Evolutionary conservation across 2,797 vertebrate species (phyloP), one percentile per base, ranked within the genome.

Genomic region (Lagodon rhomboides): DNA sequence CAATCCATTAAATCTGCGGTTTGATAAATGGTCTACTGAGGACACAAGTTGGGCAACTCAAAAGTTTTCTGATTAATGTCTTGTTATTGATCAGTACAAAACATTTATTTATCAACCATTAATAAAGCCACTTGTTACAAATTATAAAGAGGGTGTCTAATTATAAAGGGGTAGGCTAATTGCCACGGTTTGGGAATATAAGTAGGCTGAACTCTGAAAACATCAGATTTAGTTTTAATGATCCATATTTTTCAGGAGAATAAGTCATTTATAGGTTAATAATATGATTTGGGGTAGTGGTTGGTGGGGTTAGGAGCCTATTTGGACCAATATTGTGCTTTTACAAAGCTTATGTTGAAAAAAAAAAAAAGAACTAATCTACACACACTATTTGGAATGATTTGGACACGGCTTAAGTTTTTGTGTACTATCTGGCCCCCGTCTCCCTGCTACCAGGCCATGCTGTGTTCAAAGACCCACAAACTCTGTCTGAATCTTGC

Each of bases 401-500:
- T 9, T 41, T 22, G 22, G 11, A 60, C 47, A 51, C 20, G 65
- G 41, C 58, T 47, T 8, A 16, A 20, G 17, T 58, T 47, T 13
- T 4, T 30, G n/a, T 0, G 18, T 3, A 23, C 47, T 49, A n/a
- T 53, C 38, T 55, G 20, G 12, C 18, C 27, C 15, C 27, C 22
- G 18, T 25, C 62, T 25, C 16, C 11, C 12, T 64, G 17, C 6
- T 20, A 20, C 55, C 62, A 30, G 22, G 53, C 66, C 68, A 46
- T 41, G 54, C 0, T 65, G 66, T 1, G 23, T 64, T 71, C 63
- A 56, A 43, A 46, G 41, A 38, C 13, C 58, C 47, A 47, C 11
- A 58, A 44, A 34, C 55, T 58, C 27, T 66, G 50, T 71, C 72
- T 69, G 43, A 44, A 50, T 47, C 27, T 44, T 34, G 46, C 20